phyloP scores from a whole-genome alignment of 1,140 invertebrate species.

The Eupristina koningsbergeri region DNA sequence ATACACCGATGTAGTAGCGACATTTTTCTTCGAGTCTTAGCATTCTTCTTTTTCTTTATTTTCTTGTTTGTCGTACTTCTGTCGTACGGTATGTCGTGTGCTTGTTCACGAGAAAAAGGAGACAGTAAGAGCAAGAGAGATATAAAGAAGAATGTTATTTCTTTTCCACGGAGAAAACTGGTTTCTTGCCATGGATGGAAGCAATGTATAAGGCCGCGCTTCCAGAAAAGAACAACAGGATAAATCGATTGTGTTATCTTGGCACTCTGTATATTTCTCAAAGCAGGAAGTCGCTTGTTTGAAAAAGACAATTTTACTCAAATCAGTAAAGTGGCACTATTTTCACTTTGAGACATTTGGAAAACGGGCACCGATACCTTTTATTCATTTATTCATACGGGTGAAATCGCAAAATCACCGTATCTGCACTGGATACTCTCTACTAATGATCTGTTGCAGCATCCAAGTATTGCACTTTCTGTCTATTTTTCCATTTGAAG shows the following conservation, averaged over 20 bases:
- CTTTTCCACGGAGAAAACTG: conserved; percentile 68
- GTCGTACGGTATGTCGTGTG: not conserved
- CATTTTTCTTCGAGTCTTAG: not conserved
- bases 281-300: not conserved
- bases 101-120: not conserved
- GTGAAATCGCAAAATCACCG: not conserved
- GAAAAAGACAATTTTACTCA: not conserved
- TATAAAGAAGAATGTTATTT: conserved; percentile 61
- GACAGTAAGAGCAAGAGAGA: not conserved
- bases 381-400: not conserved
- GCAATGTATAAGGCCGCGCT: conserved; percentile 68
- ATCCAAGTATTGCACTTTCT: not conserved
- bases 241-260: conserved; percentile 67
- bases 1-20: not conserved
- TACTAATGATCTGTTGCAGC: not conserved
- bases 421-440: not conserved
- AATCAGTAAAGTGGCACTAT: not conserved
- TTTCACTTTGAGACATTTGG: not conserved
- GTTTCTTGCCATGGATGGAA: conserved; percentile 58
- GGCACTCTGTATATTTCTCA: not conserved
- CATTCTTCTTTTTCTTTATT: conserved; percentile 12
- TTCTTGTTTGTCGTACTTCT: not conserved
- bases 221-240: conserved; percentile 47
- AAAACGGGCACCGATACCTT: not conserved
- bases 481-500: not conserved